Conservation (phyloP, 2,113 vertebrate species). For the Dissostichus mawsoni region DNA sequence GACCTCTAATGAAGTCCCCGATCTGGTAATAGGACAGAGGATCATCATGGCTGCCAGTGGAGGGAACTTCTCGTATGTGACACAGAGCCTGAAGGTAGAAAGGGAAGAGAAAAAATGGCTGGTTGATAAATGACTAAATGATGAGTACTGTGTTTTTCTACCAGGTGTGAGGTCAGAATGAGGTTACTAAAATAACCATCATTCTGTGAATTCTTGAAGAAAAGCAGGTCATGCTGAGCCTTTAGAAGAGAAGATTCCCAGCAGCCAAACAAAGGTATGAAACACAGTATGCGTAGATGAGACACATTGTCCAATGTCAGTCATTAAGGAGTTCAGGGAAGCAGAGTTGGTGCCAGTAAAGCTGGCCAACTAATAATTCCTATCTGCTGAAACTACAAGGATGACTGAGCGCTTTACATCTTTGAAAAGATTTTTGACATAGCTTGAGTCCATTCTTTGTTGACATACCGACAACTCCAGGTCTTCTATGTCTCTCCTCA, state of each 20-base stretch:
- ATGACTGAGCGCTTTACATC: neutral
- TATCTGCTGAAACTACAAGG: neutral
- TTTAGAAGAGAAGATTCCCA: neutral
- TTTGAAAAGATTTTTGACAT: neutral
- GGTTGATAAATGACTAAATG: neutral
- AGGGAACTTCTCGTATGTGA: conserved; percentile 94
- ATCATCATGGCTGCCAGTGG: conserved; percentile 95
- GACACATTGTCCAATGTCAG: neutral
- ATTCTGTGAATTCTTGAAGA: neutral
- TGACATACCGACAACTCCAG: conserved; percentile 91
- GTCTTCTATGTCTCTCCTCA: conserved; percentile 91
- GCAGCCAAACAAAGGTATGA: neutral
- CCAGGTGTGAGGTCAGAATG: neutral
- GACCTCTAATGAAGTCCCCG: conserved; percentile 95
- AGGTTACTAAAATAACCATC: neutral
- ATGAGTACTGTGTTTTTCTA: neutral
- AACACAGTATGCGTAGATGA: neutral
- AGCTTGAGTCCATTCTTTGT: neutral
- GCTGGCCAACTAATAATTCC: neutral
- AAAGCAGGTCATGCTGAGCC: neutral
- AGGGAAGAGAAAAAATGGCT: conserved; percentile 5
- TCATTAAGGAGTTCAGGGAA: neutral
- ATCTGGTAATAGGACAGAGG: conserved; percentile 96
- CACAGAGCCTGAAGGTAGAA: conserved; percentile 89
- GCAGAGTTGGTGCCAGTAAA: neutral